Base-by-base conservation (phyloP, 2,113 vertebrate species). In the Chaenogobius annularis region DNA sequence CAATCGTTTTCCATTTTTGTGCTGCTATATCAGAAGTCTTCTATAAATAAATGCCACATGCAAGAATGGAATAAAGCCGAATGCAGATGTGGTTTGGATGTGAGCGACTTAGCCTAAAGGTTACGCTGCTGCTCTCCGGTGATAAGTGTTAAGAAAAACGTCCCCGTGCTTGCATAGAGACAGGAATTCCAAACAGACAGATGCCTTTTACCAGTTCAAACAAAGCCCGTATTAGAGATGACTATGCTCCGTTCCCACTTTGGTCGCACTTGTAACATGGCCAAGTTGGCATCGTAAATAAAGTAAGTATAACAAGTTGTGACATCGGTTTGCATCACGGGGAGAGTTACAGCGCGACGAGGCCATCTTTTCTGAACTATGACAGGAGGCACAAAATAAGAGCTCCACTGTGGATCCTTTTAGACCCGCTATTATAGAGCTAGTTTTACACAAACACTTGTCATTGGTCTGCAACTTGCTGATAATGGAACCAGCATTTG, bases 31-130 rank as follows among this genome's bases (percentile, higher is more conserved):
- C 52, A 52, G 55, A 73, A 68, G 64, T 62, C 65, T 55, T 79
- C 22, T 65, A 71, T 35, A 54, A 78, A 78, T 59, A 69, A 79
- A 83, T 47, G 64, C 56, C 69, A 78, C 9, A 31, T 55, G 66
- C 63, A 40, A 35, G 15, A 47, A 22, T 44, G n/a, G 46, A 47
- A 9, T 12, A 67, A 19, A 56, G 23, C 48, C 44, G 22, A 19
- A 81, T 19, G 35, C 23, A 23, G 55, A 73, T 56, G 67, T 48
- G 37, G 37, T 70, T 40, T 48, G 63, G 47, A 67, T 66, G 62
- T 70, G 52, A 31, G n/a, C 55, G 52, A 35, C 54, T 44, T 35
- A 19, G 55, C 23, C 40, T 64, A 56, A 67, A 74, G 73, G 64
- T 79, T 69, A 62, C 15, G 22, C 52, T 55, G 68, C 61, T 75